These are phyloP conservation scores for Galeopsomyia nigrocyanea DNA, from an alignment of 2,888 invertebrate species.

Conservation along the genomic window DNA sequence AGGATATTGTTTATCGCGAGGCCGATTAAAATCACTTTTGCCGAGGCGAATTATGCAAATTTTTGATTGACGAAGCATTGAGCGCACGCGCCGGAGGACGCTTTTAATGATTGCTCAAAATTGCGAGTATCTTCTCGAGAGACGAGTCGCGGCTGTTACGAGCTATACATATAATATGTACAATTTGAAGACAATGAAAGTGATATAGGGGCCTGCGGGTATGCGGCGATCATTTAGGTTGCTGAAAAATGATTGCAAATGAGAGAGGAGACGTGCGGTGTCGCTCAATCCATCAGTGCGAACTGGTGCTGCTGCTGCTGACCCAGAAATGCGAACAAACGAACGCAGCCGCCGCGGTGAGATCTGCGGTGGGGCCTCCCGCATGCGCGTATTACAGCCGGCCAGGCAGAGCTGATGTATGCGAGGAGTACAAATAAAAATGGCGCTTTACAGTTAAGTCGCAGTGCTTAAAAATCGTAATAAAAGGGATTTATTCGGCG, in stretches of 20 bases:
- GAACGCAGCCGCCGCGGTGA: slow-evolving; percentile 22
- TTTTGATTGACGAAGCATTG: not conserved
- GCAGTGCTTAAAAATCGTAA: slow-evolving; percentile 25
- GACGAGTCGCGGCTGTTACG: not conserved
- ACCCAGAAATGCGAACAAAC: slow-evolving; percentile 41
- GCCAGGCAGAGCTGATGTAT: not conserved
- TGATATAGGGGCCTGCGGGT: not conserved
- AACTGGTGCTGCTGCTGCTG: not conserved
- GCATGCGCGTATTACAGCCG: slow-evolving; percentile 18
- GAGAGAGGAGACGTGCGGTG: slow-evolving; percentile 23
- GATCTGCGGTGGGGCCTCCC: slow-evolving; percentile 27
- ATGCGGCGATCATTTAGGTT: slow-evolving; percentile 23
- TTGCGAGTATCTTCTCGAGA: not conserved
- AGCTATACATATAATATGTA: too few relatives aligned
- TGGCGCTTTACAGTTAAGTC: slow-evolving; percentile 33
- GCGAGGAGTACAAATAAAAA: slow-evolving; percentile 26
- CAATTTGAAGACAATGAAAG: not conserved
- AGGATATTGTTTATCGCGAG: slow-evolving; percentile 22
- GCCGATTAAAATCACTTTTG: slow-evolving; percentile 24
- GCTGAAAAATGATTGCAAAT: slow-evolving; percentile 39
- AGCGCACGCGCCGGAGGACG: not conserved
- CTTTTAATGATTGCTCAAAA: slow-evolving; percentile 4
- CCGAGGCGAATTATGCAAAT: not conserved
- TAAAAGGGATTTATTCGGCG: slow-evolving; percentile 27
- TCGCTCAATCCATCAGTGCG: slow-evolving; percentile 45